Percentiles rank a stretch among this genome's conserved stretches.
Conservation (phyloP, 2,888 invertebrate genomes). For the Clitarchus hookeri region DNA sequence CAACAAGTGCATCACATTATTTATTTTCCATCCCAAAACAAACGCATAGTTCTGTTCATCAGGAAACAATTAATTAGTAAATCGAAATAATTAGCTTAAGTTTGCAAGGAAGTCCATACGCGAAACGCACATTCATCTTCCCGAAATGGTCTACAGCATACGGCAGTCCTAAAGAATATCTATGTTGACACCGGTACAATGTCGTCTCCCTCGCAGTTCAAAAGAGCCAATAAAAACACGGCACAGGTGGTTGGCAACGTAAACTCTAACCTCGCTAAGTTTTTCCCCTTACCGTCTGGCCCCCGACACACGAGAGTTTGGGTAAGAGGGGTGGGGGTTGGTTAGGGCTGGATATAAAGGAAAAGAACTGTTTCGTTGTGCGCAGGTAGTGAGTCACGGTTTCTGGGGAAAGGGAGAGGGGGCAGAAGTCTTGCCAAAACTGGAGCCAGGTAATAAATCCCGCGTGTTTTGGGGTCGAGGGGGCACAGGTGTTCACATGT, state of each 20-base stretch:
- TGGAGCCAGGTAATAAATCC: conserved; percentile 10
- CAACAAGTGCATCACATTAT: no score
- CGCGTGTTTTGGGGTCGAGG: background rate
- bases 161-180: background rate
- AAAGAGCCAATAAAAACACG: conserved; percentile 14
- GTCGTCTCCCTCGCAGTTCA: background rate
- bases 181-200: background rate
- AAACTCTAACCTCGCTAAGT: background rate
- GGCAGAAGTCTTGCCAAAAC: background rate
- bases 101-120: no score
- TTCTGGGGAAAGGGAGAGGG: background rate
- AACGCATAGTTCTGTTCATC: no score
- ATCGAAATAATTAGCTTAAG: no score
- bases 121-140: no score
- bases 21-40: no score
- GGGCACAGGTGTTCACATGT: background rate
- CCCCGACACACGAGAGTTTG: no score
- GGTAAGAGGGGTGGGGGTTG: no score
- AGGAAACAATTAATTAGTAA: no score
- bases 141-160: no score
- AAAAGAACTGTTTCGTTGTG: background rate
- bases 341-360: background rate
- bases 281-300: background rate
- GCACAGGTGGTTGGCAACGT: background rate
- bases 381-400: background rate